Evolutionary conservation across 2,113 vertebrate species (phyloP).

Genomic region (Gadus chalcogrammus): DNA sequence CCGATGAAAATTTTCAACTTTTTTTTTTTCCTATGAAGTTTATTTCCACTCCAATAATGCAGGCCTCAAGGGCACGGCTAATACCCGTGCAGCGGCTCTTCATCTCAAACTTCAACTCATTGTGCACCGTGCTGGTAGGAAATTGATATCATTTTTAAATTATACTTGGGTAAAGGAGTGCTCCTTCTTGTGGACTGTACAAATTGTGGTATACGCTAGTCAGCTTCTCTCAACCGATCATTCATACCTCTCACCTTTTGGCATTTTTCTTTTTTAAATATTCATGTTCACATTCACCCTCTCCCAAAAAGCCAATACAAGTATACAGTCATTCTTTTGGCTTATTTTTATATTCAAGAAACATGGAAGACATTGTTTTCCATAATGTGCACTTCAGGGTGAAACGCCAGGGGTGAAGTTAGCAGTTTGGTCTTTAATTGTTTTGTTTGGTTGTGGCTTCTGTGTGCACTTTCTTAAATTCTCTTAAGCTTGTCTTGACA

Average conservation of each 20-base stretch:
- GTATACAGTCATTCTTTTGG: too few species aligned
- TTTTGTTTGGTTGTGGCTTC: slow-evolving; percentile 47
- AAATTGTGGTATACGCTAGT: slow-evolving; percentile 36
- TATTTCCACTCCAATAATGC: background rate
- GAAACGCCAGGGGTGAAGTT: slow-evolving; percentile 39
- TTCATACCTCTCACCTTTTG: slow-evolving; percentile 7
- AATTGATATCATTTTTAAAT: too few species aligned
- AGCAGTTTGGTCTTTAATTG: slow-evolving; percentile 37
- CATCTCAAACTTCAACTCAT: background rate
- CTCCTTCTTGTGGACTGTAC: slow-evolving; percentile 22
- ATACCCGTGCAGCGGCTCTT: background rate
- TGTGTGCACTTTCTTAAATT: slow-evolving; percentile 36
- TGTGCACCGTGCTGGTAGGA: too few species aligned
- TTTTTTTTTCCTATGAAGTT: background rate
- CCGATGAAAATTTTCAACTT: background rate
- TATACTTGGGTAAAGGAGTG: background rate
- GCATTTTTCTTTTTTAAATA: background rate
- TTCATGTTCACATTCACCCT: too few species aligned
- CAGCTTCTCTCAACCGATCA: slow-evolving; percentile 4
- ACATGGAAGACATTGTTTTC: slow-evolving; percentile 5
- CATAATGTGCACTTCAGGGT: slow-evolving; percentile 18
- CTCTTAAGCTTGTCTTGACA: slow-evolving; percentile 16
- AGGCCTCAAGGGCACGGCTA: background rate
- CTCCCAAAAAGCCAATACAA: too few species aligned
- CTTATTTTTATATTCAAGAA: background rate